Evolutionary conservation across 2,888 invertebrate species (phyloP).

Genomic region (Diadromus collaris): DNA sequence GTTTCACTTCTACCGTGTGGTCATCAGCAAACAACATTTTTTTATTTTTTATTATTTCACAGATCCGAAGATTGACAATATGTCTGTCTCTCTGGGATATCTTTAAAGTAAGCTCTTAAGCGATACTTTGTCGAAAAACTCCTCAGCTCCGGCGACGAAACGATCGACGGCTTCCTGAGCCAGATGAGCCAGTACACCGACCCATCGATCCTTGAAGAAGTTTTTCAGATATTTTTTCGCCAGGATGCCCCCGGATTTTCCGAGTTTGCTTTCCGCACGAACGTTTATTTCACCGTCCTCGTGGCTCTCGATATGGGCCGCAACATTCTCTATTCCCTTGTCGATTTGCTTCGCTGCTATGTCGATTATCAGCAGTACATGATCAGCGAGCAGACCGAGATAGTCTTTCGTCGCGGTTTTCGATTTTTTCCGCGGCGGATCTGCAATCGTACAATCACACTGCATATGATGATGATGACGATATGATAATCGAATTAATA

Average conservation of each 20-base stretch:
- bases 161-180: slow-evolving; percentile 56
- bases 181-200: slow-evolving; percentile 46
- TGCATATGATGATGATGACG: not conserved
- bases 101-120: not conserved
- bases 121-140: slow-evolving; percentile 16
- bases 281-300: slow-evolving; percentile 45
- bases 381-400: slow-evolving; percentile 28
- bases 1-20: too few relatives aligned
- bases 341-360: slow-evolving; percentile 48
- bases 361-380: slow-evolving; percentile 36
- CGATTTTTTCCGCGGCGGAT: not conserved
- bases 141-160: slow-evolving; percentile 23
- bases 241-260: slow-evolving; percentile 8
- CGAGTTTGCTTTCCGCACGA: slow-evolving; percentile 31
- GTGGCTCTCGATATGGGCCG: slow-evolving; percentile 38
- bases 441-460: slow-evolving; percentile 15
- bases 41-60: slow-evolving; percentile 3
- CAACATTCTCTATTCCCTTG: slow-evolving; percentile 29
- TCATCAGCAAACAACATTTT: too few relatives aligned
- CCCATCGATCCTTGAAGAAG: slow-evolving; percentile 52
- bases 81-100: not conserved
- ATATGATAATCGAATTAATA: not conserved
- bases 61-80: not conserved
- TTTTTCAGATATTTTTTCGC: slow-evolving; percentile 29
- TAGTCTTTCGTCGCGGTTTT: slow-evolving; percentile 8